Base-by-base conservation (phyloP, 2,113 vertebrate species). In the Cygnus buccinator region DNA sequence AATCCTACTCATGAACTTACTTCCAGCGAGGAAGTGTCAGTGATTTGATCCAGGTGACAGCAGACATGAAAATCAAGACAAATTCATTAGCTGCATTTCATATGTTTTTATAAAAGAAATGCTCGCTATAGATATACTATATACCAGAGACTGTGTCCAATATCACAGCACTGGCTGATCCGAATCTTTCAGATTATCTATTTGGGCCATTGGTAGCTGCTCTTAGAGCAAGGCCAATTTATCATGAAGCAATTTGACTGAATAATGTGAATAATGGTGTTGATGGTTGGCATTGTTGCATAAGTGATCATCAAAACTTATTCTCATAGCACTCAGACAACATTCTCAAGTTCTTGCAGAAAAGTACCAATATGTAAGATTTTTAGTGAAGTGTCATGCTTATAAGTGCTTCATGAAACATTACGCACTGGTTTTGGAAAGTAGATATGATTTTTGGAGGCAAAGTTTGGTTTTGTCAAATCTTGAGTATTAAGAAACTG, bases 191-290 rank as follows among this genome's bases (percentile, higher is more conserved):
- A 0, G 14, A 12, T 41, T 82, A 10, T 28, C 6, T 52, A 17
- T 33, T 68, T 72, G 17, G 39, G 17, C 48, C 2, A 0, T n/a
- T 72, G 28, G 6, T 89, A 57, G 31, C 44, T 76, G 25, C 35
- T 84, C 4, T 65, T 65, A 52, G 37, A 74, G 46, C 3, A 3
- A 54, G 31, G 23, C 13, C n/a, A 41, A 16, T 59, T 67, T 44
- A 63, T 41, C 3, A 6, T 31, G 26, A 8, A 54, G 43, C 55
- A 68, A 5, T 68, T 66, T 54, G 68, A 26, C 31, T 71, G n/a
- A 59, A 58, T 87, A 62, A 39, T 48, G 1, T 1, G 3, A 70
- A 52, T 67, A 0, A 0, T 48, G 33, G 26, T 44, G 26, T 17
- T 87, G 41, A 25, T 87, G 63, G 10, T 81, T 78, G 61, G 13